Evolutionary conservation across 2,888 invertebrate species (phyloP).

Genomic region (Colostygia pectinataria): DNA sequence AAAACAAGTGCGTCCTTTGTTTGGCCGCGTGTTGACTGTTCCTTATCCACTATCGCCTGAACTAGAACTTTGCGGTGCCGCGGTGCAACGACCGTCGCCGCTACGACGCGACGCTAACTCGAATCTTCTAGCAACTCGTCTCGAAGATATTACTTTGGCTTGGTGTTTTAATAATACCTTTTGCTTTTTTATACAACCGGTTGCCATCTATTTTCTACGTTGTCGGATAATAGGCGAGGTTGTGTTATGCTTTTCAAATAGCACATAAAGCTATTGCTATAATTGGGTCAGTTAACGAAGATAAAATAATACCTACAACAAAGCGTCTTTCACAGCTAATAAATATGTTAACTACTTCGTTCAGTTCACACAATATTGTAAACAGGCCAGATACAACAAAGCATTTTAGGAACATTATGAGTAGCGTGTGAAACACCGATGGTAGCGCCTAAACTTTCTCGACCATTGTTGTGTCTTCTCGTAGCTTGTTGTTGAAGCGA

Average conservation of each 20-base stretch:
- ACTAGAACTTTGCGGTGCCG: constrained; percentile 51
- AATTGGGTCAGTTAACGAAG: not conserved
- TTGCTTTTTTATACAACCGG: no score
- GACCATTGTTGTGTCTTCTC: constrained; percentile 50
- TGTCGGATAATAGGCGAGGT: no score
- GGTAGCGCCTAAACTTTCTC: constrained; percentile 54
- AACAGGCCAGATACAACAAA: constrained; percentile 16
- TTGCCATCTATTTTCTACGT: no score
- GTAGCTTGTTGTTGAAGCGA: constrained; percentile 48
- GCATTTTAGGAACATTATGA: constrained; percentile 12
- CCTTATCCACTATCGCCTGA: constrained; percentile 76
- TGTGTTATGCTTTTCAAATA: no score
- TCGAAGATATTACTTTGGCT: constrained; percentile 1
- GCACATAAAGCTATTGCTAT: no score
- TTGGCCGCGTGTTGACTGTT: constrained; percentile 73
- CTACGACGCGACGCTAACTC: constrained; percentile 50
- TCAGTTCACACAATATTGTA: constrained; percentile 14
- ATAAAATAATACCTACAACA: not conserved
- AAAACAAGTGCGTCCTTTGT: constrained; percentile 74
- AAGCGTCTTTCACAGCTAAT: constrained; percentile 1
- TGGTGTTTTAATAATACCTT: no score
- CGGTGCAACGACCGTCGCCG: constrained; percentile 60
- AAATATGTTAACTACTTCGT: constrained; percentile 5
- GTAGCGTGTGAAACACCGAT: constrained; percentile 28
- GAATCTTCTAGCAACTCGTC: constrained; percentile 9